A percentile compares a stretch with the other conserved stretches of the same genome.
Conservation (phyloP, 2,113 vertebrate species). For the Microcebus griseorufus region DNA sequence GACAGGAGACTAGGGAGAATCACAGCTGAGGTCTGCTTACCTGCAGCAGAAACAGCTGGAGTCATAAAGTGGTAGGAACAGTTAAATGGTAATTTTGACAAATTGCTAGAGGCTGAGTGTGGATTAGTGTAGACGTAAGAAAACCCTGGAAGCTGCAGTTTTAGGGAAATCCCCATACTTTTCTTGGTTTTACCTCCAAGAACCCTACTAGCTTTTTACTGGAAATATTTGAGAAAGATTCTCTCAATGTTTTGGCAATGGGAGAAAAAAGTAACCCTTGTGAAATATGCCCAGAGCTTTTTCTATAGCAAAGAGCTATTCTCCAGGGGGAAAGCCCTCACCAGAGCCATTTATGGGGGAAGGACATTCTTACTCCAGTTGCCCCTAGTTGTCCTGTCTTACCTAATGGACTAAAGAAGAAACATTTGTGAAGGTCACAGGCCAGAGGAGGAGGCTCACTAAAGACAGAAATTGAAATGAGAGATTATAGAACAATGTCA, state of each 20-base stretch:
- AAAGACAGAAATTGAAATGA: neutral
- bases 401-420: neutral
- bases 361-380: neutral
- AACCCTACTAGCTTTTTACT: neutral
- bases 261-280: neutral
- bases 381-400: neutral
- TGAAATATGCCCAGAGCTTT: neutral
- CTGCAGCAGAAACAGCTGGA: neutral
- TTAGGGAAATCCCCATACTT: neutral
- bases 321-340: neutral
- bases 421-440: neutral
- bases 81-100: neutral
- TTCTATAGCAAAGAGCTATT: neutral
- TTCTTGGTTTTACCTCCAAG: neutral
- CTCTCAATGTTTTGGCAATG: neutral
- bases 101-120: neutral
- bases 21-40: neutral
- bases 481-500: neutral
- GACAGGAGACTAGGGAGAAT: neutral
- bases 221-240: neutral
- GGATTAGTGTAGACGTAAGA: neutral
- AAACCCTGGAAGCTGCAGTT: neutral
- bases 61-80: neutral
- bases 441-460: neutral
- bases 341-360: neutral